Evolutionary conservation across 2,888 invertebrate genomes (phyloP).

Genomic region (Nymphalis polychloros): DNA sequence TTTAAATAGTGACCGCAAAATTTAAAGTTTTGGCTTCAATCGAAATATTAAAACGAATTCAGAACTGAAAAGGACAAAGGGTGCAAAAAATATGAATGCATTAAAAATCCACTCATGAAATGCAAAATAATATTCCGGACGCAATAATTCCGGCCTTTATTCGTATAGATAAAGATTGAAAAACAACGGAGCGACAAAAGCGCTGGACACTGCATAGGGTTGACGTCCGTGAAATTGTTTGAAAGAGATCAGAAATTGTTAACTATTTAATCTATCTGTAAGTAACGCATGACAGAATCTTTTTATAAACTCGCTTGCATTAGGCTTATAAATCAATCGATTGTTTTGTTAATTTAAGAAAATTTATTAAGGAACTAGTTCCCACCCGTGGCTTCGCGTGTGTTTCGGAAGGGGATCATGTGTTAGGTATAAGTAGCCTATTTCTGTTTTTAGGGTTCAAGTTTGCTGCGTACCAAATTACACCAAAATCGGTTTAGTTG

Average conservation of each 20-base stretch:
- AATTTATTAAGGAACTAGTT: too few relatives aligned
- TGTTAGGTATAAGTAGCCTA: too few relatives aligned
- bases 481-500: too few relatives aligned
- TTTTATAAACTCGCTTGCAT: too few relatives aligned
- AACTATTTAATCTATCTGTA: neutral
- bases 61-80: conserved; percentile 21
- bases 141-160: conserved; percentile 35
- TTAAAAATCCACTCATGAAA: conserved; percentile 31
- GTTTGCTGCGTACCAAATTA: too few relatives aligned
- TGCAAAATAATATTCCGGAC: conserved; percentile 39
- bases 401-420: too few relatives aligned
- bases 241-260: neutral
- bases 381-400: neutral
- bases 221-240: neutral
- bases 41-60: conserved; percentile 17
- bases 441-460: too few relatives aligned
- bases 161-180: conserved; percentile 48
- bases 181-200: conserved; percentile 58
- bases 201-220: conserved; percentile 61
- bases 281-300: too few relatives aligned
- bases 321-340: too few relatives aligned
- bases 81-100: conserved; percentile 15
- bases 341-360: too few relatives aligned
- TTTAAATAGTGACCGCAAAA: conserved; percentile 12
- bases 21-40: conserved; percentile 8